These are phyloP conservation scores for Adela reaumurella DNA, from an alignment of 2,888 invertebrate genomes.

Conservation along the genomic window DNA sequence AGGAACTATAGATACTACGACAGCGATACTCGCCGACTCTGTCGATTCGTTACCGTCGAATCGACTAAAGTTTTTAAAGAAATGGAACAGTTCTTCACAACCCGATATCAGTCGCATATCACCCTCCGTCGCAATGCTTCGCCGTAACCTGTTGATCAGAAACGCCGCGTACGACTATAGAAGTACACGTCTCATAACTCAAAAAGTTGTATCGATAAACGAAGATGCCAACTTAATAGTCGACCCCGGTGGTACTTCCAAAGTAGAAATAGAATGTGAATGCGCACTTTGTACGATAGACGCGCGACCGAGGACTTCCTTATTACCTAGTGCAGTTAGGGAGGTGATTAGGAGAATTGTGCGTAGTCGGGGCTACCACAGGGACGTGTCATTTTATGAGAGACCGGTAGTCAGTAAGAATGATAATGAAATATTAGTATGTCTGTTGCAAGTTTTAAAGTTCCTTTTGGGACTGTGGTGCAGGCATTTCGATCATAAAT, in stretches of 20 bases:
- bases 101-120: neutral
- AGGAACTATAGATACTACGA: too few relatives aligned
- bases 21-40: too few relatives aligned
- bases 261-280: neutral
- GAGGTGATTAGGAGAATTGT: slow-evolving; percentile 30
- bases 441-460: slow-evolving; percentile 37
- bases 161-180: neutral
- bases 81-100: neutral
- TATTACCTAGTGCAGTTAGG: slow-evolving; percentile 25
- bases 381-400: slow-evolving; percentile 33
- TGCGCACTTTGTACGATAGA: neutral
- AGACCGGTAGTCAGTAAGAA: slow-evolving; percentile 25
- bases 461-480: slow-evolving; percentile 46
- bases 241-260: neutral
- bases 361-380: slow-evolving; percentile 24
- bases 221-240: neutral
- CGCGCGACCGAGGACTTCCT: slow-evolving; percentile 16
- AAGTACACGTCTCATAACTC: neutral
- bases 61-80: neutral
- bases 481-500: slow-evolving; percentile 17
- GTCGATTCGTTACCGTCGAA: too few relatives aligned
- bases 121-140: neutral
- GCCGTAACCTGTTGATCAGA: neutral
- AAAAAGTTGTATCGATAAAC: neutral
- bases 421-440: slow-evolving; percentile 35